Conservation (phyloP, 1,140 invertebrate species). For the Leucophenga varia region DNA sequence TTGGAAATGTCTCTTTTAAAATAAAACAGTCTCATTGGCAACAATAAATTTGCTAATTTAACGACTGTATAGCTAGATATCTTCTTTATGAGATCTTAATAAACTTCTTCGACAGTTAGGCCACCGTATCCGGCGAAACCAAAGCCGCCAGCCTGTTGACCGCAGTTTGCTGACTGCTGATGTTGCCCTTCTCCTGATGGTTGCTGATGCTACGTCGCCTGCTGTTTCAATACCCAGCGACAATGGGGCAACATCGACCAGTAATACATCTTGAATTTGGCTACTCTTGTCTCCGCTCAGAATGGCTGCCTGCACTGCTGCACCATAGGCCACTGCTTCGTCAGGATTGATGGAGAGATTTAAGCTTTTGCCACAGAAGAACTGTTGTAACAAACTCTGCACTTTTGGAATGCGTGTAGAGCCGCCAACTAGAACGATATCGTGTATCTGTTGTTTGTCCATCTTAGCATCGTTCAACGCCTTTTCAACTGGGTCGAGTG, state of each 20-base stretch:
- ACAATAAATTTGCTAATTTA: too few relatives aligned
- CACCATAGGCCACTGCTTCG: conserved; percentile 72
- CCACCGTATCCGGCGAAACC: conserved; percentile 43
- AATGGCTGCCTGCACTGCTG: conserved; percentile 75
- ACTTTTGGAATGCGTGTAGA: conserved; percentile 68
- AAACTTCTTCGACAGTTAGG: conserved; percentile 70
- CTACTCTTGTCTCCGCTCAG: conserved; percentile 64
- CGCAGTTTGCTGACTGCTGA: too few relatives aligned
- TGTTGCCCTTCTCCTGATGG: conserved; percentile 56
- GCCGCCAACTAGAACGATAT: conserved; percentile 66
- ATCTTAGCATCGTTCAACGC: conserved; percentile 73
- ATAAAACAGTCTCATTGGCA: too few relatives aligned
- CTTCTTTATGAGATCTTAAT: too few relatives aligned
- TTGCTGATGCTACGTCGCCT: conserved; percentile 58
- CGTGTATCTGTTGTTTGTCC: conserved; percentile 67
- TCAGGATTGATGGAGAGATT: conserved; percentile 77
- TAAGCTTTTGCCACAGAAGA: conserved; percentile 64
- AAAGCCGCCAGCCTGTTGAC: too few relatives aligned
- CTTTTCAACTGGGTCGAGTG: conserved; percentile 71
- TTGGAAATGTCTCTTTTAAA: too few relatives aligned
- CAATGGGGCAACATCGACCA: too few relatives aligned
- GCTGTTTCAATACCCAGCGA: too few relatives aligned
- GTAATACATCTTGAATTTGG: too few relatives aligned
- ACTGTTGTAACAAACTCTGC: conserved; percentile 63
- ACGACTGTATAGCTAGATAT: too few relatives aligned